Evolutionary conservation across 1,140 invertebrate species (phyloP).

Genomic region (Maconellicoccus hirsutus): DNA sequence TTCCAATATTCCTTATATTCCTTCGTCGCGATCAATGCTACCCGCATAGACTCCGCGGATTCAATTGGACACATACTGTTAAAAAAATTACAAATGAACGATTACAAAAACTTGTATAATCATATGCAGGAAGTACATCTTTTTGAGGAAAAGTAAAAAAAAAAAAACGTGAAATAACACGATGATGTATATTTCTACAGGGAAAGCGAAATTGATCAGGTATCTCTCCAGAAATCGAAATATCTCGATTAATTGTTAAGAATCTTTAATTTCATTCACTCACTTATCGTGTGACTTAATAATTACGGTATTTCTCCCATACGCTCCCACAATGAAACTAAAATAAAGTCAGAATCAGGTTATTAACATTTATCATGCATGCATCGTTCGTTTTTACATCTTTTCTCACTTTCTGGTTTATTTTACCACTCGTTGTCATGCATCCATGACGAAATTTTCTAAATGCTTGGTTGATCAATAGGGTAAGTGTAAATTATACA

Average conservation of each 20-base stretch:
- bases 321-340: background rate
- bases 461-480: slow-evolving; percentile 4
- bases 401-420: slow-evolving; percentile 5
- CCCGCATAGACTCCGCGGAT: too few species aligned
- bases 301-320: background rate
- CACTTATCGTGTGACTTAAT: background rate
- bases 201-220: background rate
- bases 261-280: too few species aligned
- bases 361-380: slow-evolving; percentile 9
- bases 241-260: too few species aligned
- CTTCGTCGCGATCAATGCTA: too few species aligned
- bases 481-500: background rate
- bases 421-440: background rate
- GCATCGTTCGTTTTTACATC: background rate
- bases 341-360: background rate
- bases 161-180: background rate
- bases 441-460: slow-evolving; percentile 4
- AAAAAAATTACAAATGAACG: too few species aligned
- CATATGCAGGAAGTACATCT: too few species aligned
- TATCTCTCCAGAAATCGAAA: too few species aligned
- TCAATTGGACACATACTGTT: too few species aligned
- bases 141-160: background rate
- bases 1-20: too few species aligned
- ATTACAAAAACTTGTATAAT: too few species aligned
- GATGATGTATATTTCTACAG: background rate